Conservation (phyloP, 2,888 invertebrate species). For the Trichopoda pennipes region DNA sequence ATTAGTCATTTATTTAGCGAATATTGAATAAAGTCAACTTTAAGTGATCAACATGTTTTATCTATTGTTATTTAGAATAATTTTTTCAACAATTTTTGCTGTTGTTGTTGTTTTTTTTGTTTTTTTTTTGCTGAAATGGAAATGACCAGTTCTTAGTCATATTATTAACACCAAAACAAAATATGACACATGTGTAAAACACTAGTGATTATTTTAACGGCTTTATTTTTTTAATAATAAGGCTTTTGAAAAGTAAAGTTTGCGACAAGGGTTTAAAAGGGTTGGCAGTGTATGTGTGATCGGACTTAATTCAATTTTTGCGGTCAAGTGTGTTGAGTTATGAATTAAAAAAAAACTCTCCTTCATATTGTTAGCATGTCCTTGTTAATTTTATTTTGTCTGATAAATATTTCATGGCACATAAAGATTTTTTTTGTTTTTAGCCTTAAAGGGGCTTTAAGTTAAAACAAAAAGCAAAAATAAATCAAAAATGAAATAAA, state of each 20-base stretch:
- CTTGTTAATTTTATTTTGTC: slow-evolving; percentile 52
- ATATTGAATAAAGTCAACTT: slow-evolving; percentile 23
- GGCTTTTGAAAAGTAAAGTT: background rate
- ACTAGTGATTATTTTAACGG: background rate
- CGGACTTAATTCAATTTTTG: background rate
- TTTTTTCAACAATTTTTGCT: no score
- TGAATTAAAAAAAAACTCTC: slow-evolving; percentile 51
- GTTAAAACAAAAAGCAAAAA: slow-evolving; percentile 27
- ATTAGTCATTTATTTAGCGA: slow-evolving; percentile 57
- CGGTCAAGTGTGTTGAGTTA: slow-evolving; percentile 52
- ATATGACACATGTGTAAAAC: slow-evolving; percentile 65
- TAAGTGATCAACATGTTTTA: slow-evolving; percentile 52
- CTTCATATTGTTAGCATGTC: slow-evolving; percentile 33
- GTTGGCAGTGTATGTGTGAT: slow-evolving; percentile 13
- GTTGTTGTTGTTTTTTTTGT: no score
- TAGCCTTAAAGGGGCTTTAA: slow-evolving; percentile 50
- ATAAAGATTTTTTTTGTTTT: slow-evolving; percentile 25
- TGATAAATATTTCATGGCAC: slow-evolving; percentile 56
- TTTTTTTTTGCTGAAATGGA: slow-evolving; percentile 29
- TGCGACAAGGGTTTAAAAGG: background rate
- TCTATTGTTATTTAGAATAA: slow-evolving; percentile 60
- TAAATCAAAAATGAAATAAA: slow-evolving; percentile 15
- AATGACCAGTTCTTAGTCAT: slow-evolving; percentile 64
- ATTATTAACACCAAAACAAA: slow-evolving; percentile 53
- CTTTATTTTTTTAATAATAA: background rate